Evolutionary conservation across 2,797 vertebrate genomes (phyloP), one percentile per base, ranked within the genome.

Genomic region (Rhabdomys pumilio): DNA sequence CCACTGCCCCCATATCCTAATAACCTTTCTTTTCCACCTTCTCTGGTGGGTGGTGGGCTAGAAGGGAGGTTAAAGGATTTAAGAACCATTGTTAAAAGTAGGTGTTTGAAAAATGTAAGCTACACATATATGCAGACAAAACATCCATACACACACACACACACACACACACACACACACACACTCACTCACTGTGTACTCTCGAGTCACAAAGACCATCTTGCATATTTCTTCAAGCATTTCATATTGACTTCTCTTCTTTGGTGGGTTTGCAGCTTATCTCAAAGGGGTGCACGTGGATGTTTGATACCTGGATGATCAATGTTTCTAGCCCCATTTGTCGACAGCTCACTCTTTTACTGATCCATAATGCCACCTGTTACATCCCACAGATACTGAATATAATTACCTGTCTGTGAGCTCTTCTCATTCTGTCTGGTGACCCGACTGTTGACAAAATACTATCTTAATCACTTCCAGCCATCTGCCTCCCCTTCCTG

Each of bases 361-460:
- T 22, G 59, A 86, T 94, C 83, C 69, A 31, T 11, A 34, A 41
- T 0, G 4, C 17, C 9, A 2, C 47, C 57, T 82, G 5, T 79
- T 41, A 41, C 1, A 61, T 31, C 34, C 57, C 41, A 38, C 0
- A 17, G 80, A 53, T 1, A 65, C 24, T 41, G 80, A 53, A 76
- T 6, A 1, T 12, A 22, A 67, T 67, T 31, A 87, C n/a, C 34
- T 77, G 38, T 57, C 57, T 57, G 17, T 10, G 57, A 34, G 57
- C 14, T 80, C 73, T 75, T 73, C 67, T 55, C 67, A 2, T 31
- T 61, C 69, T 96, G 59, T 81, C 82, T 73, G 8, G 3, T 31
- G 87, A 87, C 57, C 38, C 61, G 10, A 77, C 50, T 79, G 55
- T 38, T 96, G 72, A 94, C 61, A 96, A 95, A 91, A 94, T 13